phyloP scores from a whole-genome alignment of 2,797 vertebrate species.

The Periparus ater region DNA sequence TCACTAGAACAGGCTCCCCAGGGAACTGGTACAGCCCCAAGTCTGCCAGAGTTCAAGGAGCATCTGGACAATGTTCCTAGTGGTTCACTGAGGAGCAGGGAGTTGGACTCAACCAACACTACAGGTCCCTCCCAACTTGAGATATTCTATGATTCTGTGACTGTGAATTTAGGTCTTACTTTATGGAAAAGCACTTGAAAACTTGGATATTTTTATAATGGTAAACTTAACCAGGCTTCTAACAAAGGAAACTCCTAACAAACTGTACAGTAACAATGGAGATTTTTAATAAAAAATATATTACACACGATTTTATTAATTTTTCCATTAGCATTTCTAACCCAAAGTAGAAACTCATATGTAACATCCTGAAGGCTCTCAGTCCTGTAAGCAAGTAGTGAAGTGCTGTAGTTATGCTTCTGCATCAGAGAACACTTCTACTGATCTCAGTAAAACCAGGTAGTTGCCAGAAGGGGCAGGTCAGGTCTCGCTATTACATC shows the following conservation, averaged over 20 bases:
- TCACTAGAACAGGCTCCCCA: background rate
- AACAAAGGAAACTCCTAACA: slow-evolving; percentile 43
- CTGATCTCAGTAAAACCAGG: background rate
- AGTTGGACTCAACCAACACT: background rate
- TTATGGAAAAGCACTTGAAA: background rate
- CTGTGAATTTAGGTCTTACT: background rate
- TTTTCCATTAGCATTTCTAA: slow-evolving; percentile 14
- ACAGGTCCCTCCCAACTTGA: background rate
- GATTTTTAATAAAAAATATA: slow-evolving; percentile 46
- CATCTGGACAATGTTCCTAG: background rate
- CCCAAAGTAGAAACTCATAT: slow-evolving; percentile 17
- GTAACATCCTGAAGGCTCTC: background rate
- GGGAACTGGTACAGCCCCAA: background rate
- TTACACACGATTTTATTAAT: background rate
- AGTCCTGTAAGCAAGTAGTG: background rate
- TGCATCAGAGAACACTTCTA: background rate
- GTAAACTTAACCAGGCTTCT: background rate
- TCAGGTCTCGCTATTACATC: background rate
- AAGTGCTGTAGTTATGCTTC: background rate
- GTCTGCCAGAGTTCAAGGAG: background rate
- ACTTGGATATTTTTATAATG: background rate
- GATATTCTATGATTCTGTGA: background rate
- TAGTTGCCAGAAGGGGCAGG: background rate
- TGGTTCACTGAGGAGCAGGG: background rate
- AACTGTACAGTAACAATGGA: slow-evolving; percentile 21